These are phyloP conservation scores for Porites divaricata DNA, from an alignment of 92 coral and sea anemone genomes.

Conservation along the genomic window DNA sequence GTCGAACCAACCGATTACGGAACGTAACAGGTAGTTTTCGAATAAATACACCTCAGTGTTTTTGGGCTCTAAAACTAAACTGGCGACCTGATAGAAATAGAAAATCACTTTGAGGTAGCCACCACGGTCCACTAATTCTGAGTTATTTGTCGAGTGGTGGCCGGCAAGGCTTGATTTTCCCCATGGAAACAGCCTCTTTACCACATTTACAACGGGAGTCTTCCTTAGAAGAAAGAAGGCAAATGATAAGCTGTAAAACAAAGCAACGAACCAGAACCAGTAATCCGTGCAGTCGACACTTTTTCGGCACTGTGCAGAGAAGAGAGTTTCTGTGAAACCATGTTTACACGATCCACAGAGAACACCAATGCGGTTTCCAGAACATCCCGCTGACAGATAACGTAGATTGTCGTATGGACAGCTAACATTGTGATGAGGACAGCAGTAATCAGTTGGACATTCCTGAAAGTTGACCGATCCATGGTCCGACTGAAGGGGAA, in stretches of 20 bases:
- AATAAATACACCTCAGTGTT: not conserved
- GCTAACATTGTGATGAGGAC: constrained; percentile 27
- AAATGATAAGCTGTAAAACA: constrained; percentile 30
- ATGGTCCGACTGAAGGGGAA: not conserved
- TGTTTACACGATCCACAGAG: constrained; percentile 55
- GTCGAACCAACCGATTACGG: constrained; percentile 35
- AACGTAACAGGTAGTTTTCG: not conserved
- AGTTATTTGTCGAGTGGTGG: not conserved
- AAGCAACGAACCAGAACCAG: constrained; percentile 58
- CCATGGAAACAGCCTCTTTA: constrained; percentile 7
- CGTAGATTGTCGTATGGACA: constrained; percentile 25
- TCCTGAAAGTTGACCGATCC: constrained; percentile 23
- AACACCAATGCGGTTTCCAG: constrained; percentile 32
- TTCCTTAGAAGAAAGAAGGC: constrained; percentile 30
- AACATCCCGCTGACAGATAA: constrained; percentile 14
- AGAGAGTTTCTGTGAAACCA: constrained; percentile 42
- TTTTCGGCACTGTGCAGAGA: constrained; percentile 45
- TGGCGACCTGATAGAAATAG: constrained; percentile 28
- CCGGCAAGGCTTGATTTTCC: no score
- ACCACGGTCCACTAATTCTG: not conserved
- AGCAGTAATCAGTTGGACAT: constrained; percentile 51
- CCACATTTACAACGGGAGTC: not conserved
- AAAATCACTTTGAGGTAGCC: constrained; percentile 20
- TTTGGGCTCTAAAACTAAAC: not conserved
- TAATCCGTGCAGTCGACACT: constrained; percentile 40